phyloP scores from a whole-genome alignment of 2,113 vertebrate genomes.

The Lagenorhynchus albirostris region DNA sequence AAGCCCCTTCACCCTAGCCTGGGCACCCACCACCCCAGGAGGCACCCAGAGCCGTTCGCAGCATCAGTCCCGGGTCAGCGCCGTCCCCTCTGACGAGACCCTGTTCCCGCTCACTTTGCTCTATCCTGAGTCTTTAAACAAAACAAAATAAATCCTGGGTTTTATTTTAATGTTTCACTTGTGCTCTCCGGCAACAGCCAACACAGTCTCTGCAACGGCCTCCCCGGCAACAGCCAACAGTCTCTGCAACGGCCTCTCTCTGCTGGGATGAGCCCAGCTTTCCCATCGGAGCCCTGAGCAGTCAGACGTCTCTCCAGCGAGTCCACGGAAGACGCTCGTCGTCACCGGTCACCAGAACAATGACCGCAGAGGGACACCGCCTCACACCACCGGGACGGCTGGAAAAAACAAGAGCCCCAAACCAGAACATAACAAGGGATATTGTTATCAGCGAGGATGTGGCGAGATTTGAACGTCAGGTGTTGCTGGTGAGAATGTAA shows the following conservation, averaged over 20 bases:
- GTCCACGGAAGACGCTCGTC: rapidly evolving
- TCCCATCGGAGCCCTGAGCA: not conserved
- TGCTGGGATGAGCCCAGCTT: not conserved
- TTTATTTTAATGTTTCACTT: not conserved
- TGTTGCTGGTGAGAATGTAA: not conserved
- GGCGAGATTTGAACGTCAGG: not conserved
- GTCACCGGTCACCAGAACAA: not conserved
- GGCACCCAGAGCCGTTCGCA: rapidly evolving
- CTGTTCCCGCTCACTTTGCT: not conserved
- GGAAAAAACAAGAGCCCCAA: not conserved
- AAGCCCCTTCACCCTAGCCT: not conserved
- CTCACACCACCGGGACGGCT: rapidly evolving
- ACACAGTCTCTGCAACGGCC: not conserved
- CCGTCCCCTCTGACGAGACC: rapidly evolving
- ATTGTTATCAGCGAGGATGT: not conserved
- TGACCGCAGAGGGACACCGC: rapidly evolving
- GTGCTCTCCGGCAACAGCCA: not conserved
- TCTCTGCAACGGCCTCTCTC: not conserved
- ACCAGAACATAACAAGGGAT: rapidly evolving
- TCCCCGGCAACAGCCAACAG: not conserved
- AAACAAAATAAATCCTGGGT: not conserved
- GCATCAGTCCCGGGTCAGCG: not conserved
- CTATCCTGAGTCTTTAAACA: not conserved
- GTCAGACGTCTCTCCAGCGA: rapidly evolving
- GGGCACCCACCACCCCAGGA: not conserved